These are phyloP conservation scores for Acholoe squamosa DNA, from an alignment of 2,888 invertebrate species.

Conservation along the genomic window DNA sequence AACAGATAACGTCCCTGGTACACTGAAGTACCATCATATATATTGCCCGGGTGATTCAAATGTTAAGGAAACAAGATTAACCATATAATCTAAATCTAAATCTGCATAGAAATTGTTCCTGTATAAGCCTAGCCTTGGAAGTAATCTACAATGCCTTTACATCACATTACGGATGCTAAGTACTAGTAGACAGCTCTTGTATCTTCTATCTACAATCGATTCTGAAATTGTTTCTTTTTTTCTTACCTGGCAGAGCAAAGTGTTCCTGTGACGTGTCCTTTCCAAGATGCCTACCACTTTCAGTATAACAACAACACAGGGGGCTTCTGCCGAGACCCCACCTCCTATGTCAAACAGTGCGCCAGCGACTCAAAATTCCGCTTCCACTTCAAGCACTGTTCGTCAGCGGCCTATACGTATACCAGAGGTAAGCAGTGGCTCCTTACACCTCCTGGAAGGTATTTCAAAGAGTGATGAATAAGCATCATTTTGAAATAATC, in stretches of 20 bases:
- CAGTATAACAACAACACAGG: constrained; percentile 71
- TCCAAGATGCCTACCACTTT: constrained; percentile 70
- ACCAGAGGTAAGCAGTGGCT: constrained; percentile 65
- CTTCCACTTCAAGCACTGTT: constrained; percentile 69
- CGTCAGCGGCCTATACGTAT: constrained; percentile 69
- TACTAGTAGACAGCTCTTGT: too few species aligned
- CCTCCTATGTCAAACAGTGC: constrained; percentile 67
- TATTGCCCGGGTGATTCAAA: not conserved
- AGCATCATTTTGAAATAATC: too few species aligned
- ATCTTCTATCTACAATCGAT: too few species aligned
- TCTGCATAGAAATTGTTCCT: not conserved
- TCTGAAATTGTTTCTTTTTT: too few species aligned
- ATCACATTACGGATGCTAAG: too few species aligned
- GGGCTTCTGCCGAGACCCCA: constrained; percentile 68
- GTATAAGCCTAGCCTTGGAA: too few species aligned
- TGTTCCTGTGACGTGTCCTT: constrained; percentile 67
- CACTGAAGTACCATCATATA: too few species aligned
- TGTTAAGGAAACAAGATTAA: not conserved
- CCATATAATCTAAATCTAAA: not conserved
- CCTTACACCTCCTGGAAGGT: not conserved
- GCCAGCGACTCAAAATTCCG: constrained; percentile 67
- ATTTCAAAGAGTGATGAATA: not conserved
- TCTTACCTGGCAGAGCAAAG: constrained; percentile 52
- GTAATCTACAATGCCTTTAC: too few species aligned
- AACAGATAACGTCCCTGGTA: too few species aligned